Evolutionary conservation across 2,113 vertebrate species (phyloP), one percentile per base, ranked within the genome.

Genomic region (Mobula birostris): DNA sequence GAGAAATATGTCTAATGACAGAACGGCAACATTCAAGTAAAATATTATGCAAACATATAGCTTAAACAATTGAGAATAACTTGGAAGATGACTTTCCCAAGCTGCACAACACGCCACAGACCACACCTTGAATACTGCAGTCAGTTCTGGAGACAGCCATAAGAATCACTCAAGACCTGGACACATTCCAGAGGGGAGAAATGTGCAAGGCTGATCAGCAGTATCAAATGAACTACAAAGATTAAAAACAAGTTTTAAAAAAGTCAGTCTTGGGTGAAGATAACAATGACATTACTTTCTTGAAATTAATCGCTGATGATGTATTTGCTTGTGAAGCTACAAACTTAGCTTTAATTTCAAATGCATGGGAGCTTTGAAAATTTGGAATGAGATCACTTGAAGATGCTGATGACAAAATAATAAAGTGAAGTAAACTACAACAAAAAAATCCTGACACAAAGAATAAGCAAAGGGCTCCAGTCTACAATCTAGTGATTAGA

Each of bases 91-190:
- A 66, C 61, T 96, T 95, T 95, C 95, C 95, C 96, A 96, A 95
- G 95, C 95, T 95, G 95, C 61, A 95, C 95, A 96, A 95, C 95
- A 96, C 95, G 95, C 95, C 95, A 95, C 95, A 96, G 95, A 95
- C 95, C 95, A 96, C 96, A 95, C 95, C 95, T 96, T 95, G 95
- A 96, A 95, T 95, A 95, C 95, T 95, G 96, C 96, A 85, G 96
- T 96, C 95, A 96, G 95, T 95, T 96, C 95, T 95, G 95, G 95
- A 95, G 95, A 96, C 95, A 95, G 95, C 95, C 96, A 90, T 7
- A 15, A 90, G 48, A 83, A 56, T 90, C n/a, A 90, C 63, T 90
- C 85, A 66, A 66, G 85, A 5, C 85, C 85, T 90, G 85, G 85
- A 90, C 63, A 7, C 61, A 36, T 95, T 95, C 95, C 95, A 96